Evolutionary conservation across 1,140 invertebrate genomes (phyloP).

Genomic region (Bombus pyrosoma): DNA sequence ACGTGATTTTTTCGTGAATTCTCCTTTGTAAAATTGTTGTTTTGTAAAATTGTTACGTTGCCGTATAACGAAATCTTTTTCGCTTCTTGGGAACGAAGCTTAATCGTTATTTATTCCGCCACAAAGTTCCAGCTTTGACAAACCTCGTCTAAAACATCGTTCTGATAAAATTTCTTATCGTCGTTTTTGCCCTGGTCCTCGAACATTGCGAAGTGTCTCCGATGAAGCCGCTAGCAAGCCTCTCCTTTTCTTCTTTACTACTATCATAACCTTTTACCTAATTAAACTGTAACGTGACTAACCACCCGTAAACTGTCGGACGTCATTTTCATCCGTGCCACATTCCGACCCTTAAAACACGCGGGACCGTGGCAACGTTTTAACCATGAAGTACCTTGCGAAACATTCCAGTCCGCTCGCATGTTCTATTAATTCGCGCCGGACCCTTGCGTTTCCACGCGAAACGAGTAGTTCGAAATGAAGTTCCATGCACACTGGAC

Average conservation of each 20-base stretch:
- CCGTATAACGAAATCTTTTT: no score
- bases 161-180: no score
- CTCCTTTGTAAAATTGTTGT: no score
- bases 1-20: not conserved
- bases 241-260: not conserved
- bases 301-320: not conserved
- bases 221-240: no score
- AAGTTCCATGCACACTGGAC: not conserved
- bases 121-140: no score
- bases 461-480: constrained; percentile 12
- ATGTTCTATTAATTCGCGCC: not conserved
- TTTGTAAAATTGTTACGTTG: no score
- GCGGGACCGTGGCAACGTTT: not conserved
- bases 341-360: not conserved
- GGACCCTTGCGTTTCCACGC: not conserved
- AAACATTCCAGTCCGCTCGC: not conserved
- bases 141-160: no score
- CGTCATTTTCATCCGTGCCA: not conserved
- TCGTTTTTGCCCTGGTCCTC: no score
- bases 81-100: no score
- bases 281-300: not conserved
- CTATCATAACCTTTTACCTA: not conserved
- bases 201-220: no score
- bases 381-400: not conserved
- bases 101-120: no score